phyloP scores from a whole-genome alignment of 2,797 vertebrate species.

The Mormyrops boulengeri region DNA sequence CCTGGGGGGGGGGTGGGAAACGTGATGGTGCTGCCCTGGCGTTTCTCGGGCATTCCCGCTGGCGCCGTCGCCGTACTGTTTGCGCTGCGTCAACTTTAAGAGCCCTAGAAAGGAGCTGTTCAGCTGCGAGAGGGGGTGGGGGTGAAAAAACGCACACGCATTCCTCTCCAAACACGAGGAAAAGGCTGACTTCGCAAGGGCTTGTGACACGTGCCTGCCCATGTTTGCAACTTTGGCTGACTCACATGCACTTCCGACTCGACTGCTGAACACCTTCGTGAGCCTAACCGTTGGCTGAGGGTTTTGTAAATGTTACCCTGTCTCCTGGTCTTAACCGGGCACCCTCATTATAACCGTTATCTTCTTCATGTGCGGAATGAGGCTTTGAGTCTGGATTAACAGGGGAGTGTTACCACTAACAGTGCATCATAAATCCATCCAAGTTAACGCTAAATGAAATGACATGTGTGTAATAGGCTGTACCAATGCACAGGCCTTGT shows the following conservation, averaged over 20 bases:
- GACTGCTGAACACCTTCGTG: background rate
- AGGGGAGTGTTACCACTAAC: background rate
- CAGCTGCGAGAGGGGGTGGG: background rate
- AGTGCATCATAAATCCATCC: background rate
- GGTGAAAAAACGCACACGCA: background rate
- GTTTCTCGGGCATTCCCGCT: background rate
- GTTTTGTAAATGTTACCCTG: background rate
- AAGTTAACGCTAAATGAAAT: background rate
- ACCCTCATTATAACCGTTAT: background rate
- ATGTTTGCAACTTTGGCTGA: background rate
- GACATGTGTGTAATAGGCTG: background rate
- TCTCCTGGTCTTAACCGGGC: background rate
- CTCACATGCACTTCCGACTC: background rate
- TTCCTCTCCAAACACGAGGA: background rate
- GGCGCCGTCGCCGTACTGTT: background rate
- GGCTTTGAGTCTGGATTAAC: background rate
- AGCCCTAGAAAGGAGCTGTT: background rate
- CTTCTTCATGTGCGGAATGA: background rate
- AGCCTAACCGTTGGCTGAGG: background rate
- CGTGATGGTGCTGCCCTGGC: background rate
- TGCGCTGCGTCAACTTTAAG: background rate
- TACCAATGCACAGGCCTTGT: background rate
- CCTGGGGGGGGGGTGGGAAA: background rate
- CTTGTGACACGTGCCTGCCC: background rate
- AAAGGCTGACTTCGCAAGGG: background rate